Evolutionary conservation across 2,888 invertebrate species (phyloP).

Genomic region (Thysanoteuthis rhombus): DNA sequence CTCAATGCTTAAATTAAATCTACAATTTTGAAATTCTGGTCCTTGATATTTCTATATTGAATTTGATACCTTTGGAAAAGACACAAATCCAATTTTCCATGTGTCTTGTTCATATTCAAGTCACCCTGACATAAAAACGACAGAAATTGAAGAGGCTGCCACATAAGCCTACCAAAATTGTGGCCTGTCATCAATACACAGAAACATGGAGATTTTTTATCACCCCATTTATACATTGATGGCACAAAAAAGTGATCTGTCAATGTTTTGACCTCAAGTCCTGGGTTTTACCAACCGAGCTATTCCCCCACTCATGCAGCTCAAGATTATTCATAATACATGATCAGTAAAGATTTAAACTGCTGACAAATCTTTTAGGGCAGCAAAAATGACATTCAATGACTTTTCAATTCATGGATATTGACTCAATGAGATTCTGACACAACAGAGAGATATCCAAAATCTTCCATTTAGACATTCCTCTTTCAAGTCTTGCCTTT

Average conservation of each 20-base stretch:
- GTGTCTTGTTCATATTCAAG: neutral
- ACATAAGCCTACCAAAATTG: neutral
- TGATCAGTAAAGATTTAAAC: neutral
- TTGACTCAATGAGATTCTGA: neutral
- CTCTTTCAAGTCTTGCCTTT: neutral
- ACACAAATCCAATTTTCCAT: neutral
- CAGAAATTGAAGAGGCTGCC: neutral
- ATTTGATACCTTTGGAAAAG: neutral
- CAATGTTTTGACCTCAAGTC: neutral
- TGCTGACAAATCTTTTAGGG: slow-evolving; percentile 12
- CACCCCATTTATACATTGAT: neutral
- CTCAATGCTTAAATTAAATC: neutral
- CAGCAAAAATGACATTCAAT: neutral
- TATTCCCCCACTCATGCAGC: neutral
- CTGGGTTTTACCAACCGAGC: neutral
- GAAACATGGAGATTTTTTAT: neutral
- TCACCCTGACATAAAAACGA: neutral
- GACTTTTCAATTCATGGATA: neutral
- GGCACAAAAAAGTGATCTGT: neutral
- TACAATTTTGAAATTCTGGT: neutral
- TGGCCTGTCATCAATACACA: neutral
- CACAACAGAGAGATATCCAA: neutral
- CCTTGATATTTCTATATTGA: neutral
- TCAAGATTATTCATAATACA: neutral
- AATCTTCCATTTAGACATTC: neutral